phyloP scores from a whole-genome alignment of 92 coral and sea anemone genomes.

The Chrysogorgia sp. region DNA sequence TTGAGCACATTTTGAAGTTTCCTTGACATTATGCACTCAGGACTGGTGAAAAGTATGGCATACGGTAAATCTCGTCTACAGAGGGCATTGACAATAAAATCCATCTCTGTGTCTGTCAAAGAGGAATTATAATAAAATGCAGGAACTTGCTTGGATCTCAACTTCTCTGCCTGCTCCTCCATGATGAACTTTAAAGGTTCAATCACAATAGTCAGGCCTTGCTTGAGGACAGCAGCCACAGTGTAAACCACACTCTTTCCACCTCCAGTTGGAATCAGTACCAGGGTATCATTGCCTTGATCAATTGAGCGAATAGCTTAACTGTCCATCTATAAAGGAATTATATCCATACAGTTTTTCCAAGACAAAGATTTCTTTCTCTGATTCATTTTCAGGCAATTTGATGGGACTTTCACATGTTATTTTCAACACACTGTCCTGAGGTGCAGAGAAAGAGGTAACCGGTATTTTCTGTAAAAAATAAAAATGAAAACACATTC shows the following conservation, averaged over 20 bases:
- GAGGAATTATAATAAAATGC: constrained; percentile 60
- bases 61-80: constrained; percentile 34
- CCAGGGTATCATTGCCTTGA: not conserved
- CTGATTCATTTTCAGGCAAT: not conserved
- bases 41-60: constrained; percentile 50
- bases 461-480: not conserved
- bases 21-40: constrained; percentile 42
- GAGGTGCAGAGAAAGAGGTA: constrained; percentile 10
- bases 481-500: not conserved
- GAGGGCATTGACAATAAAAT: constrained; percentile 50
- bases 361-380: not conserved
- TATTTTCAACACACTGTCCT: constrained; percentile 1
- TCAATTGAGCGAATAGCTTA: not conserved
- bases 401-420: not conserved
- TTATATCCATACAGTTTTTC: not conserved
- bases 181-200: constrained; percentile 50
- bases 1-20: constrained; percentile 41
- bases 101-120: constrained; percentile 55
- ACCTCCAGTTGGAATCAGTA: not conserved
- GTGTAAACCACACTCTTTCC: not conserved
- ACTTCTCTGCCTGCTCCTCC: constrained; percentile 52
- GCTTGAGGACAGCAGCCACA: too few relatives aligned
- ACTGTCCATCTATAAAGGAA: not conserved
- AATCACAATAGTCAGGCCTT: constrained; percentile 33
- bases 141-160: constrained; percentile 47